Conservation (phyloP, 2,113 vertebrate species). For the Oryzias celebensis region DNA sequence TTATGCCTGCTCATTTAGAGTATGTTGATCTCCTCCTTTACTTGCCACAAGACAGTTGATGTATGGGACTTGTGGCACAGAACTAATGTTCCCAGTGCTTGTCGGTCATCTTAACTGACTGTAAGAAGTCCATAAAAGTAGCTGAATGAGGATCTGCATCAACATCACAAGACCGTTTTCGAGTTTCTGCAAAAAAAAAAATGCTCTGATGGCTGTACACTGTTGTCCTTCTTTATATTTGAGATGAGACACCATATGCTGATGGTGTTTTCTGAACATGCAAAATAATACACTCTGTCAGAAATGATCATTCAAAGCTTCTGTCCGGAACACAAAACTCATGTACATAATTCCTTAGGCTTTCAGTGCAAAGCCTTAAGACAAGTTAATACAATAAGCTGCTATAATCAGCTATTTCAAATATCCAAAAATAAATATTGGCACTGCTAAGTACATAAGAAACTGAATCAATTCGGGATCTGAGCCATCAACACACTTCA, state of each 20-base stretch:
- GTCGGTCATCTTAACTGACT: slow-evolving; percentile 75
- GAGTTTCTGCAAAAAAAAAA: slow-evolving; percentile 36
- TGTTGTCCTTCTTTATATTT: slow-evolving; percentile 27
- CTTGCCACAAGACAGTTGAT: slow-evolving; percentile 70
- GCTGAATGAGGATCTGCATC: slow-evolving; percentile 47
- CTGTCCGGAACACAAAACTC: too few species aligned
- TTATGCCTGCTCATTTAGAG: slow-evolving; percentile 78
- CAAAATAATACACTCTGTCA: too few species aligned
- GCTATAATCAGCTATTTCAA: too few species aligned
- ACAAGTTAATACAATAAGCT: too few species aligned
- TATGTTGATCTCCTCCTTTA: slow-evolving; percentile 73
- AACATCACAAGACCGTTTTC: slow-evolving; percentile 38
- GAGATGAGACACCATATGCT: not conserved
- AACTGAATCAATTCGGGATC: too few species aligned
- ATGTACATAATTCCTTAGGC: too few species aligned
- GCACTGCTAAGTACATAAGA: too few species aligned
- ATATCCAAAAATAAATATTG: too few species aligned
- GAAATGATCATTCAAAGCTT: too few species aligned
- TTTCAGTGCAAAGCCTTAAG: too few species aligned
- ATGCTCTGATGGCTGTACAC: slow-evolving; percentile 27
- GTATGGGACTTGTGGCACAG: slow-evolving; percentile 69
- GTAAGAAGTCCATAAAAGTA: slow-evolving; percentile 66
- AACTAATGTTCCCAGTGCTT: slow-evolving; percentile 72
- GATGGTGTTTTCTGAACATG: too few species aligned
- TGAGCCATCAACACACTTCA: too few species aligned